Evolutionary conservation across 2,113 vertebrate species (phyloP).

Genomic region (Symphodus melops): DNA sequence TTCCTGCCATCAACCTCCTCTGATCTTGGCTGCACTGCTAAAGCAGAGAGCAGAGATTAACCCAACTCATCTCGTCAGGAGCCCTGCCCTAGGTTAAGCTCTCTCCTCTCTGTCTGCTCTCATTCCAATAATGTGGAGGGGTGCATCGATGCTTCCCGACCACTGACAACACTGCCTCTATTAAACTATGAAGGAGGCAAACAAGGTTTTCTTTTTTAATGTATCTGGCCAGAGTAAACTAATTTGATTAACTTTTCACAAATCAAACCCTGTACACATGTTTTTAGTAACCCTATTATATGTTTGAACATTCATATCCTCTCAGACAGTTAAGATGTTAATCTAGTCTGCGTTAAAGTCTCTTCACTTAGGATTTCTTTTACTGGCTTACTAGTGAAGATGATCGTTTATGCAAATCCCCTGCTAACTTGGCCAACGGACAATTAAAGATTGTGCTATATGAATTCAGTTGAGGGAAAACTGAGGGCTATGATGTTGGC

Average conservation of each 20-base stretch:
- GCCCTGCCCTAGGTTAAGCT: slow-evolving; percentile 50
- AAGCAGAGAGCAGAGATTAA: slow-evolving; percentile 67
- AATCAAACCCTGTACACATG: no score
- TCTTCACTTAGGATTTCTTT: slow-evolving; percentile 20
- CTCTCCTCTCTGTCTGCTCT: slow-evolving; percentile 9
- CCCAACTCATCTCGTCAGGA: slow-evolving; percentile 65
- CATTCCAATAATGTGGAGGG: not conserved
- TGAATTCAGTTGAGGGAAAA: slow-evolving; percentile 24
- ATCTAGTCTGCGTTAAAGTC: slow-evolving; percentile 18
- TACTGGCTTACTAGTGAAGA: not conserved
- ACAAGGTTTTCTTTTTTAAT: no score
- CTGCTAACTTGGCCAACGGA: slow-evolving; percentile 6
- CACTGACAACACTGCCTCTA: not conserved
- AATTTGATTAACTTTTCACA: no score
- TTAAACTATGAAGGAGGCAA: no score
- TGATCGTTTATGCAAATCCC: slow-evolving; percentile 47
- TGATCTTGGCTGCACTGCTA: slow-evolving; percentile 41
- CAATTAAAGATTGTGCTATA: slow-evolving; percentile 7
- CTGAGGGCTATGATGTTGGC: slow-evolving; percentile 25
- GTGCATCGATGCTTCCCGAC: not conserved
- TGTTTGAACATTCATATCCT: not conserved
- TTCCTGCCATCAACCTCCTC: slow-evolving; percentile 19
- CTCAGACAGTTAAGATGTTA: slow-evolving; percentile 13
- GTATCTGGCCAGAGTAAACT: no score
- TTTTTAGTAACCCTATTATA: no score